Percentiles rank a stretch among this genome's conserved stretches.
Conservation (phyloP, 2,888 invertebrate species). For the Aporophyla lueneburgensis region DNA sequence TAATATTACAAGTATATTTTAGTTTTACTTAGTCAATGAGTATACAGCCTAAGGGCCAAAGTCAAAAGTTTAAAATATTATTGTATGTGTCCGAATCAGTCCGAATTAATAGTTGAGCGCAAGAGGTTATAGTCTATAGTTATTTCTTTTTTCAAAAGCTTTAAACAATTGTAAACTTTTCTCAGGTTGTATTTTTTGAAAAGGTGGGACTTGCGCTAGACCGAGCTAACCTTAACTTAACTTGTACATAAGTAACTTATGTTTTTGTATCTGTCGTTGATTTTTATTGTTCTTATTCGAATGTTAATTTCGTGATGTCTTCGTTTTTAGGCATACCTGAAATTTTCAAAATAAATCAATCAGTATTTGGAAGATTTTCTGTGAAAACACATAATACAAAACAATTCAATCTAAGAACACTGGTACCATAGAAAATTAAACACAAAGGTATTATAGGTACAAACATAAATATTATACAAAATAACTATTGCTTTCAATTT, state of each 20-base stretch:
- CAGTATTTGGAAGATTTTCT: conserved; percentile 38
- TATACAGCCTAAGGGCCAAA: conserved; percentile 1
- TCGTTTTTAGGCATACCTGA: conserved; percentile 87
- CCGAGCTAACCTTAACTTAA: conserved; percentile 77
- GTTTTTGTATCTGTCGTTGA: conserved; percentile 78
- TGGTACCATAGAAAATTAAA: conserved; percentile 79
- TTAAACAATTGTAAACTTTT: conserved; percentile 37
- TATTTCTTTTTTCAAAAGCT: not conserved
- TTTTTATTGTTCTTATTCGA: conserved; percentile 78
- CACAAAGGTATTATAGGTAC: conserved; percentile 56
- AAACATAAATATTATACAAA: conserved; percentile 64
- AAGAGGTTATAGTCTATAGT: not conserved
- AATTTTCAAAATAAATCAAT: conserved; percentile 67
- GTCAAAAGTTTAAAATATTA: conserved; percentile 33
- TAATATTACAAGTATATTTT: not conserved
- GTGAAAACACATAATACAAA: conserved; percentile 22
- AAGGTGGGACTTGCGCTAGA: conserved; percentile 82
- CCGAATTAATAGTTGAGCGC: not conserved
- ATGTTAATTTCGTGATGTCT: conserved; percentile 74
- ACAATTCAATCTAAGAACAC: conserved; percentile 68
- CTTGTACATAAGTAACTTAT: conserved; percentile 82
- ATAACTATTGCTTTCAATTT: conserved; percentile 31
- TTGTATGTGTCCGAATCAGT: too few relatives aligned
- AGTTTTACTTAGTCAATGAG: conserved; percentile 17
- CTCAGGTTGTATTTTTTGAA: conserved; percentile 59